These are phyloP conservation scores for Eira barbara DNA, from an alignment of 2,113 vertebrate genomes.

Conservation along the genomic window DNA sequence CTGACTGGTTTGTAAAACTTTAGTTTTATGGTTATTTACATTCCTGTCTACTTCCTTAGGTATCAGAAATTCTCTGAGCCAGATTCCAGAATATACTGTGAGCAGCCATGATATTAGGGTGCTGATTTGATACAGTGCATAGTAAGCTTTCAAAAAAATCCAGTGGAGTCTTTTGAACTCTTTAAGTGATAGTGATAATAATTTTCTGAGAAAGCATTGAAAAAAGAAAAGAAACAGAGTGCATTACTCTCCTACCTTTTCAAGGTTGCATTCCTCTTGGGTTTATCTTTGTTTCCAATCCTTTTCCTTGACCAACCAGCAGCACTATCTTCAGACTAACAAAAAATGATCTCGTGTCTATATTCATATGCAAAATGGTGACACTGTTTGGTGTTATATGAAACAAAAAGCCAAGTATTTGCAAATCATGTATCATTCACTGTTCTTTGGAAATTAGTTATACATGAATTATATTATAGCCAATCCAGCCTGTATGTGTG, in stretches of 20 bases:
- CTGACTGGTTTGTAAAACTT: background rate
- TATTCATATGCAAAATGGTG: background rate
- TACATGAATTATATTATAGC: background rate
- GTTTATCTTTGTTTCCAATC: background rate
- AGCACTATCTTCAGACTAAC: background rate
- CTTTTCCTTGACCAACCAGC: background rate
- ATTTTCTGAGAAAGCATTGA: background rate
- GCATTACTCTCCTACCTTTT: background rate
- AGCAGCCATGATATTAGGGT: background rate
- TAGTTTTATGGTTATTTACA: background rate
- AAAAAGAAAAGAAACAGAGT: background rate
- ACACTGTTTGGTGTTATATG: constrained; percentile 2
- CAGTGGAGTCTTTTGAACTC: background rate
- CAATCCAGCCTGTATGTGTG: background rate
- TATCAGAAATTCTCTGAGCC: background rate
- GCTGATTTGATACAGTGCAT: background rate
- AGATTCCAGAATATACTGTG: background rate
- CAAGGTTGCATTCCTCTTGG: background rate
- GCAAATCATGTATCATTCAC: background rate
- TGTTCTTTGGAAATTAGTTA: constrained; percentile 18
- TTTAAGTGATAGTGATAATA: background rate
- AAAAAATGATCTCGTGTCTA: background rate
- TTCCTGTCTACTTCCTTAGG: background rate
- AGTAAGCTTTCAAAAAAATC: background rate
- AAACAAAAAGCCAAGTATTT: constrained; percentile 1